These are phyloP conservation scores for Drosophila subsilvestris DNA, from an alignment of 2,888 invertebrate species.

Conservation along the genomic window DNA sequence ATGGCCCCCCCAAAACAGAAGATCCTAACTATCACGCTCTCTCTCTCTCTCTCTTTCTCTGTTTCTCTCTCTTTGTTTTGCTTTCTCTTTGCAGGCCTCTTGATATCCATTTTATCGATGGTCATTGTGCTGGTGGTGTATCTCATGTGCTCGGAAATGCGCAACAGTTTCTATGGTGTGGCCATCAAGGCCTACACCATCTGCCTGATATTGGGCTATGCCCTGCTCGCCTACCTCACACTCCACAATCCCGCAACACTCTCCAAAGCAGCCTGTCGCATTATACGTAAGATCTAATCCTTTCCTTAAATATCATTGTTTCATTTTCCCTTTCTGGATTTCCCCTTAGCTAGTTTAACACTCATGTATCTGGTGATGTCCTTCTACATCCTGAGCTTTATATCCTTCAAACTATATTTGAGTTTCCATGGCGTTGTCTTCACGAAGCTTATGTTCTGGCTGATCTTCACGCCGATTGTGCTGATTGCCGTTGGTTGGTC, in stretches of 20 bases:
- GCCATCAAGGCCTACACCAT: conserved; percentile 77
- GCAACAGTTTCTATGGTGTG: conserved; percentile 80
- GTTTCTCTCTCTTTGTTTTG: not conserved
- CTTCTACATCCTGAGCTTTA: conserved; percentile 76
- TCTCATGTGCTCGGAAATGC: conserved; percentile 74
- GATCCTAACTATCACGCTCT: not conserved
- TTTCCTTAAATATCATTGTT: not conserved
- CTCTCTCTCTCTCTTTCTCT: not conserved
- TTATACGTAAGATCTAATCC: conserved; percentile 67
- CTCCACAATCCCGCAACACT: conserved; percentile 75
- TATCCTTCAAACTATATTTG: conserved; percentile 78
- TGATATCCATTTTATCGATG: conserved; percentile 80
- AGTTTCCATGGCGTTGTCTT: conserved; percentile 78
- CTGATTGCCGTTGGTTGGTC: conserved; percentile 76
- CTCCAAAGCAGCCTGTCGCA: conserved; percentile 65
- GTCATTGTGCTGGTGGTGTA: conserved; percentile 74
- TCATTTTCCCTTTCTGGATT: not conserved
- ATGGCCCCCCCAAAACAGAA: conserved; percentile 3
- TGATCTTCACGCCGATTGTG: conserved; percentile 76
- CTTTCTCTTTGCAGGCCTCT: conserved; percentile 59
- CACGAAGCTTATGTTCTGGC: conserved; percentile 79
- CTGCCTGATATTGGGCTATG: conserved; percentile 79
- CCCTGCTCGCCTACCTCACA: conserved; percentile 73
- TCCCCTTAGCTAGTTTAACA: conserved; percentile 62
- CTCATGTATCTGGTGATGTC: conserved; percentile 75